Percentiles rank a stretch among this genome's conserved stretches.
These are phyloP conservation scores for Amaurobius ferox DNA, from an alignment of 2,888 invertebrate genomes.

Conservation along the genomic window DNA sequence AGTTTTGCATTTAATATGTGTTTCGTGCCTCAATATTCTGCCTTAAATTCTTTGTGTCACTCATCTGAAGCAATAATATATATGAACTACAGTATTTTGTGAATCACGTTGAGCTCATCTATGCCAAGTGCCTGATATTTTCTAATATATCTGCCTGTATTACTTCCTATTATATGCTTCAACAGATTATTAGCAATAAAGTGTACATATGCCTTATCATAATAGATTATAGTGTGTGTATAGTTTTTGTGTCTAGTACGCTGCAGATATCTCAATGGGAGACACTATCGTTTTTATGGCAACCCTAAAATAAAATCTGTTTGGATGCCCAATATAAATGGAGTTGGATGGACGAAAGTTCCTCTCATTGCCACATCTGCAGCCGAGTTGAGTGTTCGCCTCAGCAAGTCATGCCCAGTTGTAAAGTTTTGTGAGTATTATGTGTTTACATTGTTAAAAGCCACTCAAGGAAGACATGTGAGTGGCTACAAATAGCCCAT, in stretches of 20 bases:
- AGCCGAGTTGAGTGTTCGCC: slow-evolving; percentile 37
- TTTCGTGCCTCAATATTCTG: slow-evolving; percentile 11
- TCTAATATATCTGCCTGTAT: slow-evolving; percentile 68
- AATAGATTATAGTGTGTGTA: slow-evolving; percentile 48
- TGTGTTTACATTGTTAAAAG: slow-evolving; percentile 44
- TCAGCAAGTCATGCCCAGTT: slow-evolving; percentile 66
- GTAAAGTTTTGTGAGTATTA: slow-evolving; percentile 60
- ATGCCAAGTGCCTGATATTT: slow-evolving; percentile 68
- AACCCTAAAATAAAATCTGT: too few species aligned
- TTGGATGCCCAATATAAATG: too few species aligned
- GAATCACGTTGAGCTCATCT: slow-evolving; percentile 69
- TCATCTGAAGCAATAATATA: slow-evolving; percentile 63
- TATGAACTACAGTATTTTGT: slow-evolving; percentile 61
- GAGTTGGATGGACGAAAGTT: not conserved
- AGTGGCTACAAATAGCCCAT: slow-evolving; percentile 39
- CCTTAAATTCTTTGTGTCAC: slow-evolving; percentile 13
- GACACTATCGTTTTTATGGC: not conserved
- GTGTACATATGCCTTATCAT: slow-evolving; percentile 70
- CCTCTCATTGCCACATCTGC: slow-evolving; percentile 16
- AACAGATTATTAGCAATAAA: slow-evolving; percentile 68
- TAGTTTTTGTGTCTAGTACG: slow-evolving; percentile 49
- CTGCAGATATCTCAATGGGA: slow-evolving; percentile 30
- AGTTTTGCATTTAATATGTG: not conserved
- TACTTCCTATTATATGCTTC: slow-evolving; percentile 68
- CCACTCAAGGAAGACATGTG: not conserved